Percentiles rank a stretch among this genome's conserved stretches.
These are phyloP conservation scores for Salpingus planirostris DNA, from an alignment of 2,888 invertebrate genomes.

Conservation along the genomic window DNA sequence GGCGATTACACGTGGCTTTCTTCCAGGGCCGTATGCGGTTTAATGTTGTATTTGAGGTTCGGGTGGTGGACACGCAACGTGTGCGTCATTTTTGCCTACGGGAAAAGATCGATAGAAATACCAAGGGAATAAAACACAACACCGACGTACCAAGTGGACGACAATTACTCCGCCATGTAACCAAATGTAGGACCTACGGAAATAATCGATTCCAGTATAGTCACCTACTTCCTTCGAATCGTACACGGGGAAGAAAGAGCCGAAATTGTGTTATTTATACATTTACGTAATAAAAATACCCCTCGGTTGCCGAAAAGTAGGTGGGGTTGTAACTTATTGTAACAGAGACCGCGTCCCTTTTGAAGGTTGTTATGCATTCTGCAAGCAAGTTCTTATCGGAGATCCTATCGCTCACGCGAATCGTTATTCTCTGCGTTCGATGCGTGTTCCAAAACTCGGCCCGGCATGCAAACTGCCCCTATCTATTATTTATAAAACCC, in stretches of 20 bases:
- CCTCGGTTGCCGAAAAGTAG: too few species aligned
- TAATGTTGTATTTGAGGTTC: constrained; percentile 17
- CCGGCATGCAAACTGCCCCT: constrained; percentile 26
- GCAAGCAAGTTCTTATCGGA: constrained; percentile 18
- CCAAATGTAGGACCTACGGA: too few species aligned
- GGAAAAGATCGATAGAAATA: constrained; percentile 22
- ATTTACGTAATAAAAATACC: too few species aligned
- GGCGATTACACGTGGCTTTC: constrained; percentile 10
- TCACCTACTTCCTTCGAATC: not conserved
- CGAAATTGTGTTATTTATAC: too few species aligned
- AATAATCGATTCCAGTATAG: not conserved
- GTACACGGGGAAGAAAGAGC: too few species aligned
- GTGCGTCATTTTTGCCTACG: constrained; percentile 31
- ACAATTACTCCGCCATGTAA: too few species aligned
- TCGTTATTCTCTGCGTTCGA: constrained; percentile 18
- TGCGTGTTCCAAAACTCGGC: constrained; percentile 21
- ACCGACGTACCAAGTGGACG: too few species aligned
- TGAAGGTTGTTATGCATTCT: constrained; percentile 21
- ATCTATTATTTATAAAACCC: constrained; percentile 22
- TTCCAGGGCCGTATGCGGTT: constrained; percentile 16
- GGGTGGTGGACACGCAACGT: constrained; percentile 25
- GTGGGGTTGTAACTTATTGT: too few species aligned
- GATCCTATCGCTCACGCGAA: constrained; percentile 24
- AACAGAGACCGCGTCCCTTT: constrained; percentile 4
- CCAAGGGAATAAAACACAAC: too few species aligned